phyloP scores from a whole-genome alignment of 2,113 vertebrate species.

The Phocoena phocoena region DNA sequence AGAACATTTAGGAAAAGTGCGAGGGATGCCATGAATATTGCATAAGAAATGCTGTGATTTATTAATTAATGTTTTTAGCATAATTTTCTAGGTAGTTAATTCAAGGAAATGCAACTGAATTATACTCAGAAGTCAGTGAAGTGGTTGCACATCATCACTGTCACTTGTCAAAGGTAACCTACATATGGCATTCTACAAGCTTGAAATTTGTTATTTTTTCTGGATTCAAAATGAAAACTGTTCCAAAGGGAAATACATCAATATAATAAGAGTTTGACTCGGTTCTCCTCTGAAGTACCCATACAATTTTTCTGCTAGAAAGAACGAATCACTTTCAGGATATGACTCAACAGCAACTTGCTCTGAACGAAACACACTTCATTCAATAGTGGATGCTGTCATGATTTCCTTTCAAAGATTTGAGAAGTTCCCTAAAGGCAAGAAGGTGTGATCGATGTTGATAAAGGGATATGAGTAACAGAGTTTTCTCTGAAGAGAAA shows the following conservation, averaged over 20 bases:
- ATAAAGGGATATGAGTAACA: slow-evolving; percentile 23
- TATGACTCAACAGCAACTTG: slow-evolving; percentile 50
- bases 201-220: slow-evolving; percentile 6
- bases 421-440: slow-evolving; percentile 32
- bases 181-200: neutral
- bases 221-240: slow-evolving; percentile 22
- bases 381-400: neutral
- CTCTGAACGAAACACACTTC: slow-evolving; percentile 52
- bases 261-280: neutral
- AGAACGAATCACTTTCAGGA: slow-evolving; percentile 17
- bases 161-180: neutral
- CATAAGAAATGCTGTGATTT: neutral
- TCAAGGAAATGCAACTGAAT: neutral
- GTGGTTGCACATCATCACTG: neutral
- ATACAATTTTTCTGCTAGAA: slow-evolving; percentile 46
- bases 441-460: neutral
- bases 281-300: neutral
- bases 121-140: neutral
- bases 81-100: neutral
- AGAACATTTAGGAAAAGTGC: neutral
- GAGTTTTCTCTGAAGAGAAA: slow-evolving; percentile 33
- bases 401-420: slow-evolving; percentile 56
- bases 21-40: neutral
- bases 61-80: neutral
- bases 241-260: slow-evolving; percentile 1